Percentiles rank a stretch among this genome's conserved stretches.
phyloP scores from a whole-genome alignment of 1,140 invertebrate genomes.

The Heliconius eleuchia region DNA sequence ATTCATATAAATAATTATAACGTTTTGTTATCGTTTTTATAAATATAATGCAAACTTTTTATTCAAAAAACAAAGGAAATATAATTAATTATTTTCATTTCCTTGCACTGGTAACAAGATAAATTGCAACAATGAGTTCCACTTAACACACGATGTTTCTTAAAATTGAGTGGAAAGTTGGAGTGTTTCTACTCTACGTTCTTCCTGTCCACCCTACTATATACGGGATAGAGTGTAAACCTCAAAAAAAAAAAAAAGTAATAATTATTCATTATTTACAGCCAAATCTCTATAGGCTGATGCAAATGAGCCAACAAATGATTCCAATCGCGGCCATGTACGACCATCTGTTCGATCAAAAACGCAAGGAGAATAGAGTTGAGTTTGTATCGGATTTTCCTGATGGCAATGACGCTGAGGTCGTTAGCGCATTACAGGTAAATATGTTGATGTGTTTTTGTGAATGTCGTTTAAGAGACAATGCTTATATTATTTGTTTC shows the following conservation, averaged over 20 bases:
- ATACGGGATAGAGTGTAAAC: background rate
- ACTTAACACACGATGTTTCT: too few species aligned
- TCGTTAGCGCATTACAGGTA: slow-evolving; percentile 92
- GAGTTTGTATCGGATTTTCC: slow-evolving; percentile 96
- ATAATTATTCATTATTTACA: slow-evolving; percentile 67
- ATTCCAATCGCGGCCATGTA: slow-evolving; percentile 90
- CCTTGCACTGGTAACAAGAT: too few species aligned
- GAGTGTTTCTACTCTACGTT: too few species aligned
- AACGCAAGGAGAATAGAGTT: slow-evolving; percentile 89
- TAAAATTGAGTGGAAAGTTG: too few species aligned
- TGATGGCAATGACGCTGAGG: slow-evolving; percentile 91
- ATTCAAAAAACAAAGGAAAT: background rate
- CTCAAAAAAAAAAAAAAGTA: background rate
- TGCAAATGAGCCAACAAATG: slow-evolving; percentile 91
- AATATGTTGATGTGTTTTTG: slow-evolving; percentile 8
- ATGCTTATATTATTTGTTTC: background rate
- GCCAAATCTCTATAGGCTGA: slow-evolving; percentile 94
- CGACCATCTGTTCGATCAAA: slow-evolving; percentile 89
- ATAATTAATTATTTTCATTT: too few species aligned
- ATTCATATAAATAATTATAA: background rate
- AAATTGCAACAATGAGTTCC: too few species aligned
- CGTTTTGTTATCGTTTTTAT: background rate
- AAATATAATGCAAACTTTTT: background rate
- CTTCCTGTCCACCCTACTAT: too few species aligned
- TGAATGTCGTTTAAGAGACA: background rate